Conservation (phyloP, 2,888 invertebrate genomes). For the Acanthosepion lycidas region DNA sequence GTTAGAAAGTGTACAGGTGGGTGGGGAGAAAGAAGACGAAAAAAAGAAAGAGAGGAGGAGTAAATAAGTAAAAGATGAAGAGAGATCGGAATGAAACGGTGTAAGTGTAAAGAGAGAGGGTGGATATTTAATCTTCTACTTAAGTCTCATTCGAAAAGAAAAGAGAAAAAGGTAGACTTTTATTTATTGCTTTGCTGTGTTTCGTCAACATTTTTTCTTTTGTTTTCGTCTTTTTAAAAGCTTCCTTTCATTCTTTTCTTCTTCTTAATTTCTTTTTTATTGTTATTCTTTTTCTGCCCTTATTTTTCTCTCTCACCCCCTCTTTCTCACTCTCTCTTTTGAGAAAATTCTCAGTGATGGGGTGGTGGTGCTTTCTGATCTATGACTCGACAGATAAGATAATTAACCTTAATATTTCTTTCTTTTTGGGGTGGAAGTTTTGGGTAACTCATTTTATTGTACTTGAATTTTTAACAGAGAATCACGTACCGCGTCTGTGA, state of each 20-base stretch:
- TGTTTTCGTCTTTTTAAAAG: neutral
- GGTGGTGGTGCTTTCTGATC: neutral
- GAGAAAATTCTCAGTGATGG: neutral
- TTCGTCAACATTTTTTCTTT: neutral
- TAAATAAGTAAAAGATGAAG: neutral
- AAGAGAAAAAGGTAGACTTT: neutral
- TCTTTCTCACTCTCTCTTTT: neutral
- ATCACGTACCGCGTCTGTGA: neutral
- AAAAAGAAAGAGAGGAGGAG: neutral
- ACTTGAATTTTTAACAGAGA: neutral
- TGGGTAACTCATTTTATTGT: neutral
- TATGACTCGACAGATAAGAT: neutral
- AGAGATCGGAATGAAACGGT: neutral
- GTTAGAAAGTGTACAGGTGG: too few relatives aligned
- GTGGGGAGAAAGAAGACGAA: neutral
- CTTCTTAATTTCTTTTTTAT: neutral
- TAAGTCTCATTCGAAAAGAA: neutral
- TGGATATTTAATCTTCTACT: neutral
- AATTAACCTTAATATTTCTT: conserved; percentile 23
- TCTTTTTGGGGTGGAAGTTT: neutral
- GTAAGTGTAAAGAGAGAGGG: neutral
- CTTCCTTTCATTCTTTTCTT: neutral
- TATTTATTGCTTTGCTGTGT: neutral
- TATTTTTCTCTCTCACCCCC: neutral
- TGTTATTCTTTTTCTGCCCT: neutral